phyloP scores from a whole-genome alignment of 23 tunicate genomes.

The Botrylloides violaceus region DNA sequence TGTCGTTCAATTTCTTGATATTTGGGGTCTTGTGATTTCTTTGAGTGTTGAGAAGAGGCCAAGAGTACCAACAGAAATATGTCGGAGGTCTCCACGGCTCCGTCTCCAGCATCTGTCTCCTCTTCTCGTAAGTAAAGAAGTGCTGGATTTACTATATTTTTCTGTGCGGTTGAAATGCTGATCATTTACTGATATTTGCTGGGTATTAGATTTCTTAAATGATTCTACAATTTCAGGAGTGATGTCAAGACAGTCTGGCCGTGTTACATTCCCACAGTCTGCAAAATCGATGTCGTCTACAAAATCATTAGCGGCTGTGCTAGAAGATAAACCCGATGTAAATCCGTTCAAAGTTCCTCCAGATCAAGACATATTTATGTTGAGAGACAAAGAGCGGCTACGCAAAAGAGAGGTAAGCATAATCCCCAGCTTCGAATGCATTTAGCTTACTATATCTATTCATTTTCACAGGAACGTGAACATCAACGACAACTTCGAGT shows the following conservation, averaged over 20 bases:
- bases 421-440: neutral
- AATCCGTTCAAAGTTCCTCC: conserved; percentile 89
- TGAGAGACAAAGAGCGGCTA: conserved; percentile 80
- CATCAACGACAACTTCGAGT: conserved; percentile 44
- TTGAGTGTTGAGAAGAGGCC: too few species aligned
- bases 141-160: neutral
- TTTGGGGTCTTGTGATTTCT: neutral
- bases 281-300: conserved; percentile 61
- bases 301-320: conserved; percentile 20
- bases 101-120: conserved; percentile 65
- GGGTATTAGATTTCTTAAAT: too few species aligned
- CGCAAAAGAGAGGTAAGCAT: conserved; percentile 58
- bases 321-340: conserved; percentile 32
- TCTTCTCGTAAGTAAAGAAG: conserved; percentile 20
- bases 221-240: conserved; percentile 41
- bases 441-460: neutral
- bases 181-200: too few species aligned
- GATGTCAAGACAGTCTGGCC: conserved; percentile 64
- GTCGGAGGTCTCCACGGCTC: conserved; percentile 64
- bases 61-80: too few species aligned
- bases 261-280: conserved; percentile 77
- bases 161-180: too few species aligned
- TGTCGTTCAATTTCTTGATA: neutral
- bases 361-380: conserved; percentile 89
- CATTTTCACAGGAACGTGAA: conserved; percentile 50